These are phyloP conservation scores for Carollia perspicillata DNA, from an alignment of 2,113 vertebrate genomes.

Conservation along the genomic window DNA sequence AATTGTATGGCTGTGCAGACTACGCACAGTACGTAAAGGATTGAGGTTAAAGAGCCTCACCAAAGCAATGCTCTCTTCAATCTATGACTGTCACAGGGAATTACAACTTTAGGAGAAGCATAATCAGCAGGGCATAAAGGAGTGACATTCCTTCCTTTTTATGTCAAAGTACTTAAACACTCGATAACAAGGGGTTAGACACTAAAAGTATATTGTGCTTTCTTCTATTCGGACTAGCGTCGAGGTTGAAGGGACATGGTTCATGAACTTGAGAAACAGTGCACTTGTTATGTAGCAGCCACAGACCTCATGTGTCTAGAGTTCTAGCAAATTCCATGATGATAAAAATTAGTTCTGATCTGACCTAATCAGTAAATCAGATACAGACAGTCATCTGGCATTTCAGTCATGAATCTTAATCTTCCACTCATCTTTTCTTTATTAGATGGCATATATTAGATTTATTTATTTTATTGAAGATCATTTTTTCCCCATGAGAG, in stretches of 20 bases:
- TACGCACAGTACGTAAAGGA: slow-evolving; percentile 74
- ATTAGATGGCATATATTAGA: slow-evolving; percentile 61
- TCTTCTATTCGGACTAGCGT: slow-evolving; percentile 31
- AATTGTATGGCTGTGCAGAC: slow-evolving; percentile 69
- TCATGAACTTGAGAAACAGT: slow-evolving; percentile 54
- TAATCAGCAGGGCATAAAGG: slow-evolving; percentile 70
- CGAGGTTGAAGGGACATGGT: slow-evolving; percentile 58
- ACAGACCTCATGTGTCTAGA: slow-evolving; percentile 61
- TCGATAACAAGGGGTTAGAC: slow-evolving; percentile 74
- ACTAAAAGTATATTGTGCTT: slow-evolving; percentile 46
- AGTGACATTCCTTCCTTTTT: slow-evolving; percentile 75
- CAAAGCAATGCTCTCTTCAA: slow-evolving; percentile 73
- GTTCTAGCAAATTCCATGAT: slow-evolving; percentile 65
- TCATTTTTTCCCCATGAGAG: slow-evolving; percentile 29
- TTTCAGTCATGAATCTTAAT: slow-evolving; percentile 55
- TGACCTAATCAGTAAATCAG: slow-evolving; percentile 57
- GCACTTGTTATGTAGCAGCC: slow-evolving; percentile 43
- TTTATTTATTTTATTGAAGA: slow-evolving; percentile 46
- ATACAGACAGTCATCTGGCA: slow-evolving; percentile 70
- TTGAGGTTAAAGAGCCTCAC: slow-evolving; percentile 79
- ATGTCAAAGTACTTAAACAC: slow-evolving; percentile 75
- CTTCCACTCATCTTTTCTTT: slow-evolving; percentile 63
- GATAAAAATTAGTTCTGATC: slow-evolving; percentile 54
- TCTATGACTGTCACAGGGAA: slow-evolving; percentile 69
- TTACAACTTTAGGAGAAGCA: slow-evolving; percentile 78